Conservation (phyloP, 2,797 vertebrate genomes). For the Tolypeutes matacus region DNA sequence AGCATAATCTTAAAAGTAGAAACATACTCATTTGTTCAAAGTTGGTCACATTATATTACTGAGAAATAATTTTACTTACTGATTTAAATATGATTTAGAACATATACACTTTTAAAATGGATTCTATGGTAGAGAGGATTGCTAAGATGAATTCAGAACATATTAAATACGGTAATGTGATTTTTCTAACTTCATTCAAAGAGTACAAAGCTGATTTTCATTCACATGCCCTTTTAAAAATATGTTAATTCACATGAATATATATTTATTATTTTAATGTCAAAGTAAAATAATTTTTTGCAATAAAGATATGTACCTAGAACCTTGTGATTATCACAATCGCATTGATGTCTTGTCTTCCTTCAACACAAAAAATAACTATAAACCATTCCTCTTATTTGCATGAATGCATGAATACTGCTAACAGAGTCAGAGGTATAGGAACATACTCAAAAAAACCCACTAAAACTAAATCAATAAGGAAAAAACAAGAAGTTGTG, state of each 20-base stretch:
- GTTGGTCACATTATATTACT: neutral
- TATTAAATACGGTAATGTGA: neutral
- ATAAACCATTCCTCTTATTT: neutral
- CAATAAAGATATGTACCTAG: neutral
- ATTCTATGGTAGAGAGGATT: neutral
- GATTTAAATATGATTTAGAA: neutral
- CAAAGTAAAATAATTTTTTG: neutral
- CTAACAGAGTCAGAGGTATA: neutral
- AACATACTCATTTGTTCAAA: neutral
- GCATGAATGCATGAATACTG: neutral
- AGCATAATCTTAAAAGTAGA: neutral
- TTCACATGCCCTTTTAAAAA: neutral
- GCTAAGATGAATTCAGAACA: neutral
- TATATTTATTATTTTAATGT: neutral
- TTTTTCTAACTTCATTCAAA: neutral
- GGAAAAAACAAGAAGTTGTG: neutral
- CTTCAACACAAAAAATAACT: neutral
- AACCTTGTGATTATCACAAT: neutral
- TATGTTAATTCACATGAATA: neutral
- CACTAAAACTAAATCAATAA: neutral
- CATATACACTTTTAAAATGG: neutral
- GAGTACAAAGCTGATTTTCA: neutral
- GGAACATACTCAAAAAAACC: neutral
- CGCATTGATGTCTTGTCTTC: neutral
- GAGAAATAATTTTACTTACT: neutral